Conservation (phyloP, 2,113 vertebrate species). For the Spilogale gracilis region DNA sequence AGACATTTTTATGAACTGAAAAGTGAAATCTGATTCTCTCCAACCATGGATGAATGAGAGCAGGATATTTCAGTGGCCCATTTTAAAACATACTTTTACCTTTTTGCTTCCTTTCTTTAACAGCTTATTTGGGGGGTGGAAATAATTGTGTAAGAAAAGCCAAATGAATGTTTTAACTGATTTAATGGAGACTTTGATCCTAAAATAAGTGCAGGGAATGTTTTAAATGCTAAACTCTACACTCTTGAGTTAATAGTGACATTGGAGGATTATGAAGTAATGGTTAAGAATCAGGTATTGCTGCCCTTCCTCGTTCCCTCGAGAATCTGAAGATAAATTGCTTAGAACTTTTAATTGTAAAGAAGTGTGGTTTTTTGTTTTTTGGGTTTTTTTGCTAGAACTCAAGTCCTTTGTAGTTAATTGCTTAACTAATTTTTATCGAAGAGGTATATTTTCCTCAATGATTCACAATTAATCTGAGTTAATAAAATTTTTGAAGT, state of each 20-base stretch:
- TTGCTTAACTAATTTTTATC: constrained; percentile 55
- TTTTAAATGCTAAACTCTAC: constrained; percentile 41
- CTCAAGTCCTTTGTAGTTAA: constrained; percentile 56
- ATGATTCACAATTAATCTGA: constrained; percentile 50
- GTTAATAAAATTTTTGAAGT: constrained; percentile 56
- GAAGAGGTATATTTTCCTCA: constrained; percentile 53
- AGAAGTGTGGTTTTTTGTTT: not conserved
- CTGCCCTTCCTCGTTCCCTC: not conserved
- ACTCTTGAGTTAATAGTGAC: constrained; percentile 2
- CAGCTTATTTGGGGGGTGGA: not conserved
- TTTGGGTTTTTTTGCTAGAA: not conserved
- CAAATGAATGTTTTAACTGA: constrained; percentile 52
- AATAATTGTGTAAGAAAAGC: constrained; percentile 16
- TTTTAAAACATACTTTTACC: constrained; percentile 46
- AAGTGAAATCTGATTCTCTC: constrained; percentile 61
- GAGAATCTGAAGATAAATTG: constrained; percentile 35
- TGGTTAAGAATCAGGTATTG: not conserved
- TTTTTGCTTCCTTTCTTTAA: not conserved
- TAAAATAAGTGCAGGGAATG: constrained; percentile 41
- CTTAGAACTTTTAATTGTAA: constrained; percentile 52
- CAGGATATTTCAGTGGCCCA: not conserved
- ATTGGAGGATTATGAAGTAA: constrained; percentile 22
- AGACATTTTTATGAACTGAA: constrained; percentile 60
- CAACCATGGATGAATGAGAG: not conserved
- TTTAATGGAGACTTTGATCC: constrained; percentile 13